Evolutionary conservation across 37 sponge, comb jelly and placozoan species (phyloP).

Genomic region (Haliclona indistincta): DNA sequence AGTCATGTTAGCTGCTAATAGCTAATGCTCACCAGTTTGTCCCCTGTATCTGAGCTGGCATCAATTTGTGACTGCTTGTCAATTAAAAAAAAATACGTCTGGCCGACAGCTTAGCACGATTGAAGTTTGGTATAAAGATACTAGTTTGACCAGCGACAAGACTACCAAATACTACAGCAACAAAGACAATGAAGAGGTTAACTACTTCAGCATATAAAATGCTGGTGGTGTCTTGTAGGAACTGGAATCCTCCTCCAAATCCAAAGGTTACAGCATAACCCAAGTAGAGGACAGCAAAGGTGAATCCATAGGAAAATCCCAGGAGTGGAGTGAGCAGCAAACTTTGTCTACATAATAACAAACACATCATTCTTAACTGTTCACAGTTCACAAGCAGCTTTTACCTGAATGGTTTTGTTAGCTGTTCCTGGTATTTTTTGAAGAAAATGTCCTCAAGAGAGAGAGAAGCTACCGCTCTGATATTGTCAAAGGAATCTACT

Average conservation of each 20-base stretch:
- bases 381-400: no score
- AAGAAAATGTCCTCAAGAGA: slow-evolving; percentile 21
- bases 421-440: slow-evolving; percentile 3
- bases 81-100: slow-evolving; percentile 48
- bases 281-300: slow-evolving; percentile 44
- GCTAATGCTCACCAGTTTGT: no score
- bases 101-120: slow-evolving; percentile 44
- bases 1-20: not conserved
- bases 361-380: no score
- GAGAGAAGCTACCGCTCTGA: slow-evolving; percentile 62
- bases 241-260: not conserved
- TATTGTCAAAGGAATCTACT: slow-evolving; percentile 65
- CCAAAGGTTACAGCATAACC: slow-evolving; percentile 58
- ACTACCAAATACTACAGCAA: slow-evolving; percentile 59
- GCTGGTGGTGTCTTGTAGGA: not conserved
- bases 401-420: slow-evolving; percentile 26
- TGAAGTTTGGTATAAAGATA: slow-evolving; percentile 52
- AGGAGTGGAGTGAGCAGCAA: not conserved
- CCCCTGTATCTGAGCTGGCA: slow-evolving; percentile 10
- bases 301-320: slow-evolving; percentile 66
- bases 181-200: slow-evolving; percentile 28
- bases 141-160: slow-evolving; percentile 48
- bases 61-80: slow-evolving; percentile 27
- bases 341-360: slow-evolving; percentile 24
- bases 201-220: not conserved